These are phyloP conservation scores for Melitaea athalia DNA, from an alignment of 2,888 invertebrate genomes.

Conservation along the genomic window DNA sequence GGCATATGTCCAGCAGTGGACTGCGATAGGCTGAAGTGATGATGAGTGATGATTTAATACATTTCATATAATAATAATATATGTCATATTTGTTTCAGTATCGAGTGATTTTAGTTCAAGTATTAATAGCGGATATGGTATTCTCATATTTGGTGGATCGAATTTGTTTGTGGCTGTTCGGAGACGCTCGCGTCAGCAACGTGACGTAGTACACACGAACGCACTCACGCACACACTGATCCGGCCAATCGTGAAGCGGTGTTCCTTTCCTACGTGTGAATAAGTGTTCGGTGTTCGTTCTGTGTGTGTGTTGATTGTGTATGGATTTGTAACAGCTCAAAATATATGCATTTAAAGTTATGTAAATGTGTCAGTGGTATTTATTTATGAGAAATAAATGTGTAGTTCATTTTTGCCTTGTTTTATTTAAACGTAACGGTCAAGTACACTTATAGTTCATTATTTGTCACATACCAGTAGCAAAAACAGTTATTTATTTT, in stretches of 20 bases:
- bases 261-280: slow-evolving; percentile 6
- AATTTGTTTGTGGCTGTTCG: slow-evolving; percentile 91
- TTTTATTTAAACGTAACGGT: slow-evolving; percentile 15
- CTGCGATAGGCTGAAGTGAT: no score
- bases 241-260: slow-evolving; percentile 11
- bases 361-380: slow-evolving; percentile 48
- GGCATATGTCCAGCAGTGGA: no score
- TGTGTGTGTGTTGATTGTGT: slow-evolving; percentile 32
- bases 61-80: no score
- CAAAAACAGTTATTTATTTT: no score
- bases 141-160: slow-evolving; percentile 94
- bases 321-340: slow-evolving; percentile 43
- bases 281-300: slow-evolving; percentile 18
- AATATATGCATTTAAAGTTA: slow-evolving; percentile 47
- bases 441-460: neutral
- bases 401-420: slow-evolving; percentile 45
- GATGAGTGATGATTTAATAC: no score
- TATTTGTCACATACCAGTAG: no score
- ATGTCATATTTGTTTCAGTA: slow-evolving; percentile 85
- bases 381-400: slow-evolving; percentile 49
- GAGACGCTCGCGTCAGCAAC: slow-evolving; percentile 84
- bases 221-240: slow-evolving; percentile 3
- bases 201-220: slow-evolving; percentile 39
- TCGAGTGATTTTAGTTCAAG: slow-evolving; percentile 90
- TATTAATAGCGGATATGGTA: slow-evolving; percentile 92